Evolutionary conservation across 2,113 vertebrate genomes (phyloP), one percentile per base, ranked within the genome.

Genomic region (Bubo bubo): DNA sequence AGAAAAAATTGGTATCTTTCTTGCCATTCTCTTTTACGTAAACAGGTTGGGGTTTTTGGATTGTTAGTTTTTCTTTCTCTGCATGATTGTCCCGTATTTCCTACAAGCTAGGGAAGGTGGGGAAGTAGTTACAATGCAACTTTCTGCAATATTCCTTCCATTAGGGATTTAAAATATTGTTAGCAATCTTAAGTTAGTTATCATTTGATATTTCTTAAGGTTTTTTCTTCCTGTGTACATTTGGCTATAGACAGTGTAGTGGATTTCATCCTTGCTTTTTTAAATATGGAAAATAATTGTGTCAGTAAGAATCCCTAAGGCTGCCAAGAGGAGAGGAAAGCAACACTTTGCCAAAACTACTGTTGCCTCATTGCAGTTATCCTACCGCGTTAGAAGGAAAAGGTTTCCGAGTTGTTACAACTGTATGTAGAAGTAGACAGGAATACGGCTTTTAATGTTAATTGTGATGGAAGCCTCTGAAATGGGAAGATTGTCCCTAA

Each of bases 1-100:
- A 95, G 97, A 98, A 88, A 99, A 99, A 98, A 98, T 99, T 94
- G 99, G 99, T 99, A 98, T 98, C 43, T 95, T 75, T 95, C 50
- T 82, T 10, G 6, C 26, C 87, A 4, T 92, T 70, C 39, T 53
- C 21, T 68, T 70, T 41, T 58, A 26, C 64, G 47, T 59, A 88
- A 56, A 88, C 10, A 52, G 22, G 88, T 63, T 37, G 12, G 9
- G 28, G 39, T 4, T 64, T 82, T 93, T 41, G 23, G 17, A 20
- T 72, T 89, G 15, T 81, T 88, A 22, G 12, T 5, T 90, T 84
- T 91, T 62, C 27, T 62, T 91, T 73, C 19, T 49, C 37, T 59
- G 24, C 22, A 21, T 76, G 39, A 14, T 77, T 68, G 18, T 47
- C 5, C 7, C 53, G 2, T 62, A 23, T 94, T 86, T 89, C 28